Evolutionary conservation across 2,888 invertebrate genomes (phyloP), one percentile per base, ranked within the genome.

Genomic region (Caenorhabditis sp.): DNA sequence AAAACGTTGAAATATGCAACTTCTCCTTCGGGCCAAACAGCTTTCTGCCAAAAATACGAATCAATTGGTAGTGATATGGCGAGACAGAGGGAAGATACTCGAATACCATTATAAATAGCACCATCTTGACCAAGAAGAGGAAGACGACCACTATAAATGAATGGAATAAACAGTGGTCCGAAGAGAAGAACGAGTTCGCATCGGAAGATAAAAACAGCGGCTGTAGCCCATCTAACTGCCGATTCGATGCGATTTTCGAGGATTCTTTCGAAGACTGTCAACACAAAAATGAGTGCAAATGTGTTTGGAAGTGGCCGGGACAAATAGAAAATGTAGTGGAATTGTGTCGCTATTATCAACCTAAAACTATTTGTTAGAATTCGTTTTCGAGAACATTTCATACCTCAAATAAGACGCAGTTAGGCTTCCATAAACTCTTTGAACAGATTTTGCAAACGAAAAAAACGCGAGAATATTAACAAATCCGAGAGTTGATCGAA

Each of bases 291-390:
- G 85, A 97, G 89, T 50, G 93, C 95, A 91, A 97, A 93, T 37
- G 93, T 93, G 89, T 99, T 99, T 65, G 99, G 97, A 84, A 99
- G 90, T 14, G 96, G 93, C 71, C 99, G 91, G 84, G 94, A 94
- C 89, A 94, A 91, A 88, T 99, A 99, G 89, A 95, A 99, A 91
- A 97, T 93, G 88, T 97, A 95, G 89, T 99, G 99, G 89, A 97
- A 99, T 89, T 99, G 99, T 0, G 95, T 92, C 23, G 93, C 91
- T 1, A 94, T 95, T 67, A 97, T 81, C 2, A 89, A 61, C 14
- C 78, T 77, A 58, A 43, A 53, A 58, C 0, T 54, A 14, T 10
- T n/a, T n/a, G n/a, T n/a, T n/a, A n/a, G n/a, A n/a, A n/a, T n/a
- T n/a, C n/a, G n/a, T 21, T 10, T 53, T 21, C 24, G 21, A 23